Evolutionary conservation across 2,888 invertebrate genomes (phyloP).

Genomic region (Phaonia tiefii): DNA sequence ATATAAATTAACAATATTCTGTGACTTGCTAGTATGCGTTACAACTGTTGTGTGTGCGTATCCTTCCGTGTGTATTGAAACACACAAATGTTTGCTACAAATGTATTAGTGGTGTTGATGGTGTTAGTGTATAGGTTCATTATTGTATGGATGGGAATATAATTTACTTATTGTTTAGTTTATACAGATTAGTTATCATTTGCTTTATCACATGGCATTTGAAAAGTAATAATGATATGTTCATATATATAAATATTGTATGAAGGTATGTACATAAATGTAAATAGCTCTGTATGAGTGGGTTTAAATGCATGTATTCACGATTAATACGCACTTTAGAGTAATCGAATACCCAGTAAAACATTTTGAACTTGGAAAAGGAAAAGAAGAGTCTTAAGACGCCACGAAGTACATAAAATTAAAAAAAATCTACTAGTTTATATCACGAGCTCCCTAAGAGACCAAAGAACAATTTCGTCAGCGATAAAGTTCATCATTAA

Average conservation of each 20-base stretch:
- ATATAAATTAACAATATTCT: constrained; percentile 32
- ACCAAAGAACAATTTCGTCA: too few species aligned
- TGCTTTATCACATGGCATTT: constrained; percentile 55
- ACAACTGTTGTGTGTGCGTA: constrained; percentile 1
- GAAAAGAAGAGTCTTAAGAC: too few species aligned
- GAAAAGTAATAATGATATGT: constrained; percentile 16
- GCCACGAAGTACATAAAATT: too few species aligned
- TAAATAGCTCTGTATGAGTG: too few species aligned
- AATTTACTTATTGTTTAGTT: constrained; percentile 65
- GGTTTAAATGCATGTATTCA: too few species aligned
- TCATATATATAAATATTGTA: not conserved
- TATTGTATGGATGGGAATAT: constrained; percentile 54
- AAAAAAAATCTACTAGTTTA: too few species aligned
- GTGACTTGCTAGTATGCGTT: not conserved
- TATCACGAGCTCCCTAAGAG: too few species aligned
- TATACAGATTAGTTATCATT: constrained; percentile 63
- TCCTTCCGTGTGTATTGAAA: not conserved
- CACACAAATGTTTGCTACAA: constrained; percentile 19
- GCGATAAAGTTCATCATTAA: too few species aligned
- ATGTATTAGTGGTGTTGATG: not conserved
- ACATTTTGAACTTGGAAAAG: too few species aligned
- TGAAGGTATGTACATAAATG: not conserved
- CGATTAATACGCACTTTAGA: too few species aligned
- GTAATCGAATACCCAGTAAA: too few species aligned
- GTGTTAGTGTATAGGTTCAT: constrained; percentile 22